These are phyloP conservation scores for Magallana ariakensis DNA, from an alignment of 1,140 invertebrate species.

Conservation along the genomic window DNA sequence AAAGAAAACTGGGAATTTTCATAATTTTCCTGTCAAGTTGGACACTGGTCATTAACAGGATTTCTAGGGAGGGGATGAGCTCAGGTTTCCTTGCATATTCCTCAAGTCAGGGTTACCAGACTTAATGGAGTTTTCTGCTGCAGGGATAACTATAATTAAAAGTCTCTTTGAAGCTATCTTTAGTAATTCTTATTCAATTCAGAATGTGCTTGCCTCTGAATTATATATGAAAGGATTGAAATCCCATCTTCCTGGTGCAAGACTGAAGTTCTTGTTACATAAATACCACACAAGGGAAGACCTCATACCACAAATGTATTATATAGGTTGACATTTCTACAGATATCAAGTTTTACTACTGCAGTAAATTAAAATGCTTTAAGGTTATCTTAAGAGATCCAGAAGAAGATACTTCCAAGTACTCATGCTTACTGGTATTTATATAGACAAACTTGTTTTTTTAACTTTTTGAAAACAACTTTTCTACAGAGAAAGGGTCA, in stretches of 20 bases:
- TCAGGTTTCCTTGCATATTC: background rate
- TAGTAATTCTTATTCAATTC: conserved; percentile 14
- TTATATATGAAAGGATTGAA: conserved; percentile 6
- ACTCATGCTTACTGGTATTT: no score
- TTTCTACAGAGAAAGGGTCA: no score
- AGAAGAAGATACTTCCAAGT: no score
- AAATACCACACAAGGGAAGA: no score
- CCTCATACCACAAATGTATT: no score
- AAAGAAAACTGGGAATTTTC: background rate
- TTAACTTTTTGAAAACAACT: no score
- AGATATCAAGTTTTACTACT: no score
- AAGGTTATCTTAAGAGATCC: no score
- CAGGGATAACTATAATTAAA: background rate
- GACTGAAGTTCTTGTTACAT: background rate
- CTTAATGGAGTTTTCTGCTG: conserved; percentile 22
- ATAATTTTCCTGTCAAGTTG: background rate
- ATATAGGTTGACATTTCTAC: no score
- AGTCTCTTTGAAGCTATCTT: conserved; percentile 10
- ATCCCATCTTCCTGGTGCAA: conserved; percentile 3
- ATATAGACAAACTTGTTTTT: no score
- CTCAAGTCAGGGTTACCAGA: background rate
- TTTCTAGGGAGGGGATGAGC: background rate
- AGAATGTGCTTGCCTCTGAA: background rate
- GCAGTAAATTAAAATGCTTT: no score
- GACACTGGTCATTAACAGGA: conserved; percentile 1